Evolutionary conservation across 1,140 invertebrate genomes (phyloP), one percentile per base, ranked within the genome.

Genomic region (Danaus melanippus): DNA sequence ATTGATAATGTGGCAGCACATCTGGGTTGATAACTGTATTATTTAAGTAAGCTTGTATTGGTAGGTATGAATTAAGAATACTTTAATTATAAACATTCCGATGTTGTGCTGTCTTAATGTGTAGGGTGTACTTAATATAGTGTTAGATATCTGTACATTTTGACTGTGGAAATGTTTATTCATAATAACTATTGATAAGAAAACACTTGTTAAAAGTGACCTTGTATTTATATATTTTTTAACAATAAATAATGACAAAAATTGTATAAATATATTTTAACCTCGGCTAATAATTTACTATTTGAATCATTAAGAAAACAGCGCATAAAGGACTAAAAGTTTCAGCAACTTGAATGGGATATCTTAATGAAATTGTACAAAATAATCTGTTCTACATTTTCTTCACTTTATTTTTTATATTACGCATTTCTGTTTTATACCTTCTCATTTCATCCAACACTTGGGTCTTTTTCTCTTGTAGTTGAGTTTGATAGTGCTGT

Each of bases 361-460:
- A 32, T 32, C 21, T 32, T 32, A 32, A 32, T 32, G 6, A 32
- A 32, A 5, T 5, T 7, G 2, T 32, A 21, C 1, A 32, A 32
- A 32, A 32, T 3, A 32, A 15, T 15, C 15, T 15, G 10, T 41
- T 47, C 69, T 68, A 82, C 71, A 76, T 79, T 76, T 87, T 88
- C 62, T 86, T 80, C 57, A 81, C 79, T 62, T 79, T 87, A 54
- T 80, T 76, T 73, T 88, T 87, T 56, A 86, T 78, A 56, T 87
- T 82, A 46, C 77, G 64, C 68, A 88, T 86, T 74, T 88, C 87
- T 56, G 76, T 62, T 64, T 88, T 88, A 62, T 88, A 88, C 54
- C 83, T 69, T 62, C 75, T 73, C 79, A 88, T 85, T 69, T 88
- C 86, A 47, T 83, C 83, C 71, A 89, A 86, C 10, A 89, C 79